Percentiles rank a stretch among this genome's conserved stretches.
These are phyloP conservation scores for Cephus spinipes DNA, from an alignment of 2,888 invertebrate genomes.

Conservation along the genomic window DNA sequence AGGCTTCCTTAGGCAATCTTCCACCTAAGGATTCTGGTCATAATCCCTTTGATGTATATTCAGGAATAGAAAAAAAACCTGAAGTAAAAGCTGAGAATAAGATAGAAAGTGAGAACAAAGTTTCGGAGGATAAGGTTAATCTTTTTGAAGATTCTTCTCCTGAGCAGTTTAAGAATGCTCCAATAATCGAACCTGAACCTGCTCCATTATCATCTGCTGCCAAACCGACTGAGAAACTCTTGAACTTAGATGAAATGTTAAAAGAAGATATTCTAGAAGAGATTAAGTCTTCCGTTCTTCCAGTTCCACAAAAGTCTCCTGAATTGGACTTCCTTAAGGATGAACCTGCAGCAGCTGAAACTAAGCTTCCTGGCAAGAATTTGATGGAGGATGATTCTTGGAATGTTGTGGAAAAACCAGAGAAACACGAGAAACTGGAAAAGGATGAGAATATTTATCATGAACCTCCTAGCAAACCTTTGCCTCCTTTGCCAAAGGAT, in stretches of 20 bases:
- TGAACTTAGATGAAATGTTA: background rate
- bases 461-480: slow-evolving; percentile 54
- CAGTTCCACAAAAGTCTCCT: slow-evolving; percentile 45
- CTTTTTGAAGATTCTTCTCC: background rate
- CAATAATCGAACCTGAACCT: background rate
- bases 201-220: background rate
- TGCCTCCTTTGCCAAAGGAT: slow-evolving; percentile 56
- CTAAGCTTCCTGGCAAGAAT: slow-evolving; percentile 11
- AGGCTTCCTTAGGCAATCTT: background rate
- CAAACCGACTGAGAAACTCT: background rate
- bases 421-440: slow-evolving; percentile 18
- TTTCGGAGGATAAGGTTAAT: background rate
- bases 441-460: slow-evolving; percentile 14
- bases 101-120: background rate
- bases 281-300: slow-evolving; percentile 43
- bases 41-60: background rate
- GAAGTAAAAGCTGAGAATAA: background rate
- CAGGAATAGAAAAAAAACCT: background rate
- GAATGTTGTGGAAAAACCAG: slow-evolving; percentile 40
- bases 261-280: slow-evolving; percentile 30
- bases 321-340: slow-evolving; percentile 44
- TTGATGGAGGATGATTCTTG: slow-evolving; percentile 36
- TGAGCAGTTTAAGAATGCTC: background rate
- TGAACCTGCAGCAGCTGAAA: slow-evolving; percentile 20
- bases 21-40: background rate